Evolutionary conservation across 2,888 invertebrate species (phyloP).

Genomic region (Trissolcus brochymenae): DNA sequence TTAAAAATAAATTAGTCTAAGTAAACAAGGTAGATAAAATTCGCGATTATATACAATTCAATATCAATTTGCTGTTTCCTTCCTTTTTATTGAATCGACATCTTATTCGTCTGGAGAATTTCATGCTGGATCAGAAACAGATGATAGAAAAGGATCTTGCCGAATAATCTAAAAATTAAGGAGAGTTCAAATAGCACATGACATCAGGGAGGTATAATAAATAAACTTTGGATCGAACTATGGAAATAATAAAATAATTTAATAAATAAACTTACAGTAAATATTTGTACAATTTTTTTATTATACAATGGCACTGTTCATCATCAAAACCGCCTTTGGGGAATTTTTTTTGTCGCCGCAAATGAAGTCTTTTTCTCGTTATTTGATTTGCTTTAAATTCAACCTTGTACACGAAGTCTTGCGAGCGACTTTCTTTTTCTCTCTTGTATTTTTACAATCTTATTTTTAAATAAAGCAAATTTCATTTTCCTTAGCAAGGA

Average conservation of each 20-base stretch:
- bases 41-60: conserved; percentile 11
- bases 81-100: not conserved
- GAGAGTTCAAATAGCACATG: too few relatives aligned
- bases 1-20: conserved; percentile 3
- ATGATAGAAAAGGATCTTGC: too few relatives aligned
- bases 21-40: conserved; percentile 11
- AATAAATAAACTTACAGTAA: conserved; percentile 18
- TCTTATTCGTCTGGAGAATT: not conserved
- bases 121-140: not conserved
- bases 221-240: not conserved
- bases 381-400: not conserved
- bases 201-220: not conserved
- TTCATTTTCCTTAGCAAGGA: not conserved
- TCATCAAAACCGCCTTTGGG: not conserved
- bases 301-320: conserved; percentile 15
- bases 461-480: not conserved
- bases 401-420: too few relatives aligned
- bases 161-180: too few relatives aligned
- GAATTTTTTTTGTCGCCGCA: too few relatives aligned
- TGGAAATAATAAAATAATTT: not conserved
- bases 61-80: conserved; percentile 18
- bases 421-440: too few relatives aligned
- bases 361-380: conserved; percentile 2
- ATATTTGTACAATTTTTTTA: conserved; percentile 24
- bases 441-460: too few relatives aligned